These are phyloP conservation scores for Drusus annulatus DNA, from an alignment of 1,140 invertebrate genomes.

Conservation along the genomic window DNA sequence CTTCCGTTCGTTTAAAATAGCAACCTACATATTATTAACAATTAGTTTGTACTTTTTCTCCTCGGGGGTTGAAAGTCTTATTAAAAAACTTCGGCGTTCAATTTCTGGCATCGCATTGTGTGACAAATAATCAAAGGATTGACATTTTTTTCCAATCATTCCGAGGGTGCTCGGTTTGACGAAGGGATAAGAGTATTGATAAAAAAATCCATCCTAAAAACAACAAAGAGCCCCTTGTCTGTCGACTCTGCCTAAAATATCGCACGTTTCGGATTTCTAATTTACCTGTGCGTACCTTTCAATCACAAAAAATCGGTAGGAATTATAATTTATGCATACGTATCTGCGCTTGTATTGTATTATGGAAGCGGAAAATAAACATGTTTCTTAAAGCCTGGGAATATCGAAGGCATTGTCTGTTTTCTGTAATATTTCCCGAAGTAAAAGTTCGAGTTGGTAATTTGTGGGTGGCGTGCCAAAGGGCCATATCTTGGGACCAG, in stretches of 20 bases:
- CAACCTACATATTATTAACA: slow-evolving; percentile 47
- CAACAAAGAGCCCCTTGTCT: slow-evolving; percentile 42
- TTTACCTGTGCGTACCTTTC: slow-evolving; percentile 52
- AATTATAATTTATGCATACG: slow-evolving; percentile 45
- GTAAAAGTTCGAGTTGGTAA: slow-evolving; percentile 28
- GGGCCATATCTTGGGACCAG: slow-evolving; percentile 31
- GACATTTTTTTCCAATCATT: slow-evolving; percentile 56
- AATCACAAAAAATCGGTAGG: slow-evolving; percentile 13
- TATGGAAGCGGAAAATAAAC: slow-evolving; percentile 6
- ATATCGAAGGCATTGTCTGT: slow-evolving; percentile 50
- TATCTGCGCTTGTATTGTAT: not conserved
- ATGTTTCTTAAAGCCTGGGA: slow-evolving; percentile 38
- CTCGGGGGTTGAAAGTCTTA: slow-evolving; percentile 37
- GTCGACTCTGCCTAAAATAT: slow-evolving; percentile 43
- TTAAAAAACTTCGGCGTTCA: slow-evolving; percentile 26
- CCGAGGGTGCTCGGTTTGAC: slow-evolving; percentile 51
- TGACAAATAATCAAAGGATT: slow-evolving; percentile 53
- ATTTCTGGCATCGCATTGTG: slow-evolving; percentile 41
- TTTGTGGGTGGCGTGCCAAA: slow-evolving; percentile 41
- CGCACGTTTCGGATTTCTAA: slow-evolving; percentile 58
- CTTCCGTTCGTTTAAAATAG: slow-evolving; percentile 41
- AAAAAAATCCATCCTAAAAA: slow-evolving; percentile 44
- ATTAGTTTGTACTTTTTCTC: slow-evolving; percentile 38
- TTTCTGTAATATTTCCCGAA: slow-evolving; percentile 34
- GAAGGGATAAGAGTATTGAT: slow-evolving; percentile 52